A percentile compares a stretch with the other conserved stretches of the same genome.
Conservation (phyloP, 2,888 invertebrate genomes). For the Cosmia pyralina region DNA sequence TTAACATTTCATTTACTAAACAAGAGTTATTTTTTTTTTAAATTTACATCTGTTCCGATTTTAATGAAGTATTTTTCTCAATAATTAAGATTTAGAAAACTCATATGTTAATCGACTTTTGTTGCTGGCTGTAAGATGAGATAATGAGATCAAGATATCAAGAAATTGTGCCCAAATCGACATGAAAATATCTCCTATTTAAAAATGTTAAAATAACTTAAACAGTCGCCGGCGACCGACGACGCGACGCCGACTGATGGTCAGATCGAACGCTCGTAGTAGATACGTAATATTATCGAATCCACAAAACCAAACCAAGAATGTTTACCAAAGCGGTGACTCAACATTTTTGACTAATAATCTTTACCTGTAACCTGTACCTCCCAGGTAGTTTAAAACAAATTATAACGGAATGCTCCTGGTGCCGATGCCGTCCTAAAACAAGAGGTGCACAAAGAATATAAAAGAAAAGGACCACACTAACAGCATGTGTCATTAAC, state of each 20-base stretch:
- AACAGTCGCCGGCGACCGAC: neutral
- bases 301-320: constrained; percentile 49
- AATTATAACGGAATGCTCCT: constrained; percentile 40
- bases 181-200: neutral
- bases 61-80: too few relatives aligned
- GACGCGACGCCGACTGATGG: too few relatives aligned
- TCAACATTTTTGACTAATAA: constrained; percentile 57
- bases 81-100: too few relatives aligned
- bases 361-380: constrained; percentile 53
- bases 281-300: constrained; percentile 11
- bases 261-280: constrained; percentile 13
- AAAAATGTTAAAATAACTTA: neutral
- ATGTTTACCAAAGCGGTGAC: constrained; percentile 53
- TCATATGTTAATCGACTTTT: too few relatives aligned
- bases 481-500: constrained; percentile 51
- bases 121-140: too few relatives aligned
- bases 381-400: constrained; percentile 52
- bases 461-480: constrained; percentile 49
- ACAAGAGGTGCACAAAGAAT: constrained; percentile 45
- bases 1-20: too few relatives aligned
- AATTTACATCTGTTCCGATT: too few relatives aligned
- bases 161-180: constrained; percentile 9
- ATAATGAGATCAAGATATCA: neutral
- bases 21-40: too few relatives aligned
- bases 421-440: constrained; percentile 23